phyloP scores from a whole-genome alignment of 2,113 vertebrate genomes.

The Odobenus rosmarus region DNA sequence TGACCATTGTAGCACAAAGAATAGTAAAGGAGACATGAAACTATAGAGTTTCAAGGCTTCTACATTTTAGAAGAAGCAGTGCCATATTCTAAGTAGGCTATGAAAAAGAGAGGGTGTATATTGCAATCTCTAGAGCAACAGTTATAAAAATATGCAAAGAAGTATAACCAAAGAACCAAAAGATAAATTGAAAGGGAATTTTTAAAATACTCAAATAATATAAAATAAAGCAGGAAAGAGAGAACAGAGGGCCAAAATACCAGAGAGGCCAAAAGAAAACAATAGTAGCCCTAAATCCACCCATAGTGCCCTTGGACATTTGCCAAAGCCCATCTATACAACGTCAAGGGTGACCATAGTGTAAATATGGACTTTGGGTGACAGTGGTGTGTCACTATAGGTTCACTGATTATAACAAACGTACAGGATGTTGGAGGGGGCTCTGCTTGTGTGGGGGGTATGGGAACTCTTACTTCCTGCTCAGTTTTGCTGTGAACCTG shows the following conservation, averaged over 20 bases:
- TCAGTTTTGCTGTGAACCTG: background rate
- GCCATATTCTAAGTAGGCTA: background rate
- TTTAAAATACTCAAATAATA: background rate
- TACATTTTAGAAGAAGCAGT: background rate
- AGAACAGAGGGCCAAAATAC: background rate
- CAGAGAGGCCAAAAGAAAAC: background rate
- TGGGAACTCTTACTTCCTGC: background rate
- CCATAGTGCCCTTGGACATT: background rate
- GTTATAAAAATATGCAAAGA: background rate
- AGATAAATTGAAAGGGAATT: background rate
- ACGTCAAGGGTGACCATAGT: background rate
- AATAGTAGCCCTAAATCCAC: background rate
- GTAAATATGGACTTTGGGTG: background rate
- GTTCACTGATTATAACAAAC: background rate
- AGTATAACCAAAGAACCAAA: background rate
- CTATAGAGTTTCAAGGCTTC: too few species aligned
- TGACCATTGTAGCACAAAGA: background rate
- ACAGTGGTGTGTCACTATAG: background rate
- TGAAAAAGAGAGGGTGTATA: background rate
- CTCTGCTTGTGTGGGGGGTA: background rate
- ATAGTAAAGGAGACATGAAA: accelerated
- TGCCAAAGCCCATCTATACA: background rate
- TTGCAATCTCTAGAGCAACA: background rate
- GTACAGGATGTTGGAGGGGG: background rate
- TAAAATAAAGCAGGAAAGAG: background rate